A percentile compares a stretch with the other conserved stretches of the same genome.
These are phyloP conservation scores for Taenioides sp. DNA, from an alignment of 2,797 vertebrate species.

Conservation along the genomic window DNA sequence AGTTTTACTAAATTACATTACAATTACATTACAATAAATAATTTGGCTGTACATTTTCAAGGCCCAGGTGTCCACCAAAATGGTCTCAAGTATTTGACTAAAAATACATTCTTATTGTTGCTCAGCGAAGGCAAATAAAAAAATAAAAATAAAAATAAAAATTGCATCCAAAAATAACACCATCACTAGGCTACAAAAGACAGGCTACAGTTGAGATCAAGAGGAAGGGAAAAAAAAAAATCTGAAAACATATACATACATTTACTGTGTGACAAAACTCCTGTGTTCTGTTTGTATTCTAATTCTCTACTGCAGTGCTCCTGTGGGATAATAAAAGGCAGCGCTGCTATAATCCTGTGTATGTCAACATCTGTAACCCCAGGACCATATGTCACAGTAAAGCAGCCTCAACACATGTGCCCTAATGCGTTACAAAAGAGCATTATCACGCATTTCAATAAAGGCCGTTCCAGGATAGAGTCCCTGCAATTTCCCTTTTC, in stretches of 20 bases:
- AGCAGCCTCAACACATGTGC: constrained; percentile 14
- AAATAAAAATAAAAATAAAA: too few species aligned
- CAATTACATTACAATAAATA: too few species aligned
- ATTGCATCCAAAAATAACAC: background rate
- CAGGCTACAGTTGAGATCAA: constrained; percentile 8
- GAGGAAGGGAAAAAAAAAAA: background rate
- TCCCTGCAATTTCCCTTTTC: too few species aligned
- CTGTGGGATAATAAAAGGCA: constrained; percentile 2
- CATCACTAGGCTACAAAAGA: background rate
- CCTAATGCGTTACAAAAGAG: background rate
- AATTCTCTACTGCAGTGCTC: constrained; percentile 2
- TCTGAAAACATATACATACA: background rate
- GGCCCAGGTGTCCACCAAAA: too few species aligned
- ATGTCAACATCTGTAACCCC: constrained; percentile 15
- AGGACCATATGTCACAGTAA: constrained; percentile 12
- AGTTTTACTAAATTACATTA: too few species aligned
- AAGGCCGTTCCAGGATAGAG: background rate
- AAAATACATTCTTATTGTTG: background rate
- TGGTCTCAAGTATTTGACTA: background rate
- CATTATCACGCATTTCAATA: background rate
- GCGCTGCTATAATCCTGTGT: constrained; percentile 8
- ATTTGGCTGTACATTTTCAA: too few species aligned
- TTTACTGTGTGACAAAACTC: background rate
- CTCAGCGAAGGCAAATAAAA: background rate
- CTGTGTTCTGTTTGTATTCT: background rate